Evolutionary conservation across 2,888 invertebrate genomes (phyloP).

Genomic region (Chorisops tibialis): DNA sequence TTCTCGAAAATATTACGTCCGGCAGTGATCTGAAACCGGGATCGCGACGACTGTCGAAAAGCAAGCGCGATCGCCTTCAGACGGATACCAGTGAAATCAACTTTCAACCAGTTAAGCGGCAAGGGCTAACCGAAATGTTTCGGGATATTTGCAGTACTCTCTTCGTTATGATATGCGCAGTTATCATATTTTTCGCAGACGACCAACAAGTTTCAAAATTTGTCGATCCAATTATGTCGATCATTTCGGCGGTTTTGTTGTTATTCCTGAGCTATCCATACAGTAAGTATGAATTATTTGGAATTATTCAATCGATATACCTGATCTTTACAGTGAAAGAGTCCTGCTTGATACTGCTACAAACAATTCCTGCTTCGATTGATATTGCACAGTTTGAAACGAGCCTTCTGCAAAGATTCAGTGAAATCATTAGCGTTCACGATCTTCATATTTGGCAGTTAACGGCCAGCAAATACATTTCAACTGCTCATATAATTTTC

Average conservation of each 20-base stretch:
- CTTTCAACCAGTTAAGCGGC: conserved; percentile 48
- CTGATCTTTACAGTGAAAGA: conserved; percentile 68
- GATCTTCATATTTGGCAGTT: conserved; percentile 89
- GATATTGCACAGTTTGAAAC: conserved; percentile 68
- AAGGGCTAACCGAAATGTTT: conserved; percentile 60
- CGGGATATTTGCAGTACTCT: conserved; percentile 67
- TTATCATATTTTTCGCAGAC: conserved; percentile 59
- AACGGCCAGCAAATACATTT: conserved; percentile 73
- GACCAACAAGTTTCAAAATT: conserved; percentile 63
- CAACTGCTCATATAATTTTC: conserved; percentile 80
- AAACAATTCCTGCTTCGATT: conserved; percentile 88
- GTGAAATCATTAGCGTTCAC: conserved; percentile 72
- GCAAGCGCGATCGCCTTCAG: conserved; percentile 41
- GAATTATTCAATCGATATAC: background rate
- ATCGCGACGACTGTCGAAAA: conserved; percentile 53
- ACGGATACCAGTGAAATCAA: conserved; percentile 19
- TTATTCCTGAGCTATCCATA: conserved; percentile 76
- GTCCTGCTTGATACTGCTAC: conserved; percentile 81
- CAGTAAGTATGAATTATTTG: conserved; percentile 58
- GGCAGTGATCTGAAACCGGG: conserved; percentile 51
- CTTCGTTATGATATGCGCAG: conserved; percentile 68
- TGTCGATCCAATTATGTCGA: conserved; percentile 71
- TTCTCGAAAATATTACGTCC: conserved; percentile 57
- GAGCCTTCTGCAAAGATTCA: conserved; percentile 63
- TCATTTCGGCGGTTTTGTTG: conserved; percentile 68